Base-by-base conservation (phyloP, 2,113 vertebrate species). In the Chrysemys picta region DNA sequence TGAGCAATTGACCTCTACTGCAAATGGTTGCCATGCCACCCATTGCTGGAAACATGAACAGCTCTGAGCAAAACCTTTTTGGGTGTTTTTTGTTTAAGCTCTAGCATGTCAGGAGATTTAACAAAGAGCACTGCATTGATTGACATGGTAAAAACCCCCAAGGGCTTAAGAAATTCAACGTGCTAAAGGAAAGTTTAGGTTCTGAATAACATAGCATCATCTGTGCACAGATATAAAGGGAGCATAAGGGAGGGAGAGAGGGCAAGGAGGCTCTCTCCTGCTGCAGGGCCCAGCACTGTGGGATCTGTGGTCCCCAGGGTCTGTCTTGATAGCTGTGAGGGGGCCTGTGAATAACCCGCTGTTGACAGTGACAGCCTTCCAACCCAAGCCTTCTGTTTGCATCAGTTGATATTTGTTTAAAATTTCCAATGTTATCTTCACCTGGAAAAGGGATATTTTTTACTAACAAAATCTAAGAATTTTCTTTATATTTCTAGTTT, bases 391-490 rank as follows among this genome's bases (percentile, higher is more conserved):
- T 87, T 76, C 90, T 91, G 49, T 75, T 80, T 96, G 78, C 90
- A 92, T 86, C 85, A 72, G 45, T 94, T 96, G 54, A 92, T 31
- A 92, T 22, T 88, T 13, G 89, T 95, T 90, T 95, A 95, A 89
- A 57, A 65, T 96, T 97, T 96, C 87, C 90, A 89, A 88, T 78
- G 89, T 93, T 93, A 59, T 12, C 49, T 89, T 86, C 88, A 45
- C 62, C 85, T 89, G 82, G 76, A 29, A 95, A 94, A 96, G 80
- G 50, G 24, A 93, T 94, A n/a, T 57, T 85, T 69, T 50, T 84
- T 29, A 89, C 52, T 5, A 91, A 38, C 5, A 90, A 22, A 22
- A 91, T 45, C 14, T 53, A 90, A 94, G 94, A 91, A 75, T 12
- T 87, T 7, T 8, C 62, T 81, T 80, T 90, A 47, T 6, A 24